Conservation (phyloP, 2,888 invertebrate species). For the Tipula vernalis region DNA sequence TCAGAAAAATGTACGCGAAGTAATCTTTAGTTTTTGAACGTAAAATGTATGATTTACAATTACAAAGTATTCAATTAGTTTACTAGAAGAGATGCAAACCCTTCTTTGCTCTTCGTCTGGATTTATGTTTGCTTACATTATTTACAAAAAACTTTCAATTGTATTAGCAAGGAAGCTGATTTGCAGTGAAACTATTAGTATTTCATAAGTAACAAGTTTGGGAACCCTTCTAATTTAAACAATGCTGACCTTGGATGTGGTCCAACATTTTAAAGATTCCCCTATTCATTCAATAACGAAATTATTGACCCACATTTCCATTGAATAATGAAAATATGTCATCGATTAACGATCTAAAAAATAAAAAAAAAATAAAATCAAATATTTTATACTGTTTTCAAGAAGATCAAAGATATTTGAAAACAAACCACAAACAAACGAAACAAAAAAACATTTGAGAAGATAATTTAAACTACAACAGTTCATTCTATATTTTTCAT, state of each 20-base stretch:
- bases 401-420: neutral
- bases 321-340: neutral
- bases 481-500: neutral
- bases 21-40: too few species aligned
- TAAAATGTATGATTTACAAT: too few species aligned
- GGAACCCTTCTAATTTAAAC: too few species aligned
- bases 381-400: neutral
- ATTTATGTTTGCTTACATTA: too few species aligned
- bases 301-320: neutral
- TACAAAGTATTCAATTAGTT: too few species aligned
- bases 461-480: neutral
- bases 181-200: too few species aligned
- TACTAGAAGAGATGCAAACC: too few species aligned
- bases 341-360: neutral
- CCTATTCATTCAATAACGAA: neutral
- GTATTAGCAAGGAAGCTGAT: too few species aligned
- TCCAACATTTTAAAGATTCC: neutral
- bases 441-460: neutral
- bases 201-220: too few species aligned
- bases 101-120: too few species aligned
- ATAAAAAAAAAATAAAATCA: neutral
- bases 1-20: too few species aligned
- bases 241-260: neutral
- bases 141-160: too few species aligned
- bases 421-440: neutral